phyloP scores from a whole-genome alignment of 2,797 vertebrate genomes.

The Cryptoprocta ferox region DNA sequence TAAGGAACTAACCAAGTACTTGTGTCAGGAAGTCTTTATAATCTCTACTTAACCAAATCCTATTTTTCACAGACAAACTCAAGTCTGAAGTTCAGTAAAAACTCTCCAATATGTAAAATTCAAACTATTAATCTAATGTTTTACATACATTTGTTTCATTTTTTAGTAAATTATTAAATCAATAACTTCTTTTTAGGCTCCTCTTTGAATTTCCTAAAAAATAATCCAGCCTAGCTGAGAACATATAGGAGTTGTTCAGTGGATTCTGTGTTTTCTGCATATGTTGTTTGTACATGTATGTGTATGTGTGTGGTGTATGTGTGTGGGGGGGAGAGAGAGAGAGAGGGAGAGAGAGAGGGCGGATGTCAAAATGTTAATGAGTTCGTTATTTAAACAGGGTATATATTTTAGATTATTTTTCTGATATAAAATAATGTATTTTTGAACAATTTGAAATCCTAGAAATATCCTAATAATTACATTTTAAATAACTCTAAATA shows the following conservation, averaged over 20 bases:
- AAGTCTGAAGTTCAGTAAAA: not conserved
- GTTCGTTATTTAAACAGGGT: not conserved
- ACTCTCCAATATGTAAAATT: not conserved
- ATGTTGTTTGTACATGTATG: not conserved
- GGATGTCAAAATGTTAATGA: not conserved
- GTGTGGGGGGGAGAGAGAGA: not conserved
- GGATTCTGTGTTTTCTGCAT: not conserved
- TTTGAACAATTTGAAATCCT: not conserved
- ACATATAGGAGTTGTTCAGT: not conserved
- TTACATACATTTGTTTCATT: not conserved
- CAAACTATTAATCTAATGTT: not conserved
- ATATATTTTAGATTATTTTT: not conserved
- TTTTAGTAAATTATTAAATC: not conserved
- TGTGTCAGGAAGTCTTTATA: not conserved
- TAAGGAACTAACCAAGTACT: constrained; percentile 19
- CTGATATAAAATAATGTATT: not conserved
- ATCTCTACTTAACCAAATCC: not conserved
- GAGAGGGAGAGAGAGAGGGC: not conserved
- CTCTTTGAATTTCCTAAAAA: not conserved
- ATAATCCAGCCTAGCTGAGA: not conserved
- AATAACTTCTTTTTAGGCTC: not conserved
- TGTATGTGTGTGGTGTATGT: not conserved
- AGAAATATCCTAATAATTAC: not conserved
- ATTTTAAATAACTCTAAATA: not conserved
- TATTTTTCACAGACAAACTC: not conserved